Conservation (phyloP, 2,888 invertebrate species). For the Therioaphis trifolii region DNA sequence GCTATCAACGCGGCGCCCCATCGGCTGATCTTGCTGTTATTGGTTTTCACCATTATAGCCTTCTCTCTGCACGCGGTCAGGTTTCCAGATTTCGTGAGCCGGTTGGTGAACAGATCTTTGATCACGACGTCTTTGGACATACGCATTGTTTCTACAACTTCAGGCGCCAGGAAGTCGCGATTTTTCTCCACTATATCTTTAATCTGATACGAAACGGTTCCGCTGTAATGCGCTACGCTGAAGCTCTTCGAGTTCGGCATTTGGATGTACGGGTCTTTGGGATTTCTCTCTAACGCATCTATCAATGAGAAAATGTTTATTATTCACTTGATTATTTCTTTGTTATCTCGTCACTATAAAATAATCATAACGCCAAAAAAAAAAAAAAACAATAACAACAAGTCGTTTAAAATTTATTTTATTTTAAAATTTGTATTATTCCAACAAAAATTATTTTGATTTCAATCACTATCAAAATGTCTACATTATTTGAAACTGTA, state of each 20-base stretch:
- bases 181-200: slow-evolving; percentile 89
- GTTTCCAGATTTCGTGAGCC: slow-evolving; percentile 85
- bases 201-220: slow-evolving; percentile 86
- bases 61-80: slow-evolving; percentile 71
- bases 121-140: slow-evolving; percentile 79
- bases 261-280: slow-evolving; percentile 66
- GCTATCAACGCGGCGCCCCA: slow-evolving; percentile 71
- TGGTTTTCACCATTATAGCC: slow-evolving; percentile 64
- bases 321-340: neutral
- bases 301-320: slow-evolving; percentile 53
- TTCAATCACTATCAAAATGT: no score
- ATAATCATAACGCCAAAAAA: no score
- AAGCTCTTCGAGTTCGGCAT: slow-evolving; percentile 77
- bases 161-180: slow-evolving; percentile 89
- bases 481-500: no score
- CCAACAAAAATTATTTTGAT: no score
- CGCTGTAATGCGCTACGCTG: slow-evolving; percentile 89
- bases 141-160: slow-evolving; percentile 88
- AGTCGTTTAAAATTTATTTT: no score
- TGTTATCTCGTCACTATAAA: no score
- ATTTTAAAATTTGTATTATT: no score
- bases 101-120: slow-evolving; percentile 83
- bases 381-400: no score
- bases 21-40: slow-evolving; percentile 43
- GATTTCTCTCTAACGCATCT: slow-evolving; percentile 71